These are phyloP conservation scores for Cirrhinus mrigala DNA, from an alignment of 2,797 vertebrate species.

Conservation along the genomic window DNA sequence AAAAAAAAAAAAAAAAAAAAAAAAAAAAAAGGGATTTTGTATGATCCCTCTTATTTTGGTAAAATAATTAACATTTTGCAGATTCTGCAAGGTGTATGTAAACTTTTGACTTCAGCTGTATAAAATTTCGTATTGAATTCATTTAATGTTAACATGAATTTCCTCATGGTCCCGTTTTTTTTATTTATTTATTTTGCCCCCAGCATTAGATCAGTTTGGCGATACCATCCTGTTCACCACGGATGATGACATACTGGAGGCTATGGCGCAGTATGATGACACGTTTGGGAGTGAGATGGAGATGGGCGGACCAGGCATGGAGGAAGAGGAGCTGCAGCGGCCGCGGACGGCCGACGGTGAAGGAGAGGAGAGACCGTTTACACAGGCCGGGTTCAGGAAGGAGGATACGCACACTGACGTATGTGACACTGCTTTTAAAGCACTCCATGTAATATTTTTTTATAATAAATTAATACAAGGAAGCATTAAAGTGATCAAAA, in stretches of 20 bases:
- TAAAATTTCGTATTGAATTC: not conserved
- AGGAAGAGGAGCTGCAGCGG: conserved; percentile 86
- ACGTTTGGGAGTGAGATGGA: conserved; percentile 81
- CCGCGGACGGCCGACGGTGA: conserved; percentile 90
- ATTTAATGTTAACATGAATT: not conserved
- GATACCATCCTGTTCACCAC: conserved; percentile 97
- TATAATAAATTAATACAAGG: not conserved
- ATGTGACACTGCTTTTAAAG: conserved; percentile 55
- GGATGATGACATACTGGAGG: conserved; percentile 94
- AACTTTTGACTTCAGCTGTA: no score
- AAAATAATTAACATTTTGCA: no score
- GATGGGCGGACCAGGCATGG: conserved; percentile 64
- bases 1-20: no score
- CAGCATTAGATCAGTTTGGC: conserved; percentile 94
- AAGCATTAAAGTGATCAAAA: not conserved
- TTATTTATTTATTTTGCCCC: not conserved
- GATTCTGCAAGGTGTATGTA: no score
- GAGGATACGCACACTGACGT: conserved; percentile 68
- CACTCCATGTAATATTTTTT: not conserved
- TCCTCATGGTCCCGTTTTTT: not conserved
- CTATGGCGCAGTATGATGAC: conserved; percentile 89
- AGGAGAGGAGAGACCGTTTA: conserved; percentile 89
- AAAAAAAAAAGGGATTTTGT: no score
- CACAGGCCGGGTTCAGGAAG: conserved; percentile 84
- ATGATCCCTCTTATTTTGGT: no score